Percentiles rank a stretch among this genome's conserved stretches.
phyloP scores from a whole-genome alignment of 2,113 vertebrate genomes.

The Sylvilagus bachmani region DNA sequence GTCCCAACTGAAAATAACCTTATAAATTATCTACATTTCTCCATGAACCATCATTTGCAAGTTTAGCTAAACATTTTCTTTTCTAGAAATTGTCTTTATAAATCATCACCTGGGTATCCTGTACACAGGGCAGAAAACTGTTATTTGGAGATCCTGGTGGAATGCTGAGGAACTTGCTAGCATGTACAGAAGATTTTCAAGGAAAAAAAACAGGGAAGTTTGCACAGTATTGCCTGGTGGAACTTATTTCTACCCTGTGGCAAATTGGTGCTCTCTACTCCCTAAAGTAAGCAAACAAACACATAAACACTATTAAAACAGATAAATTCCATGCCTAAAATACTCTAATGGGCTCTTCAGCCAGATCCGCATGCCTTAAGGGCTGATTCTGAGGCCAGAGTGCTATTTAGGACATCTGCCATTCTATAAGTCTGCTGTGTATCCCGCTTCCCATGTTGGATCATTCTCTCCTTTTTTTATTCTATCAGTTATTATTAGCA shows the following conservation, averaged over 20 bases:
- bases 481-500: too few relatives aligned
- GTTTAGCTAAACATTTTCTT: not conserved
- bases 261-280: not conserved
- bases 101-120: not conserved
- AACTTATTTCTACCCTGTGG: not conserved
- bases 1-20: constrained; percentile 2
- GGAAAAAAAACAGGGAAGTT: not conserved
- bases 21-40: not conserved
- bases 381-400: too few relatives aligned
- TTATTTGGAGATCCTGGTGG: not conserved
- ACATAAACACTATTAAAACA: not conserved
- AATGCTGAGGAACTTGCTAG: not conserved
- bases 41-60: not conserved
- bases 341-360: too few relatives aligned
- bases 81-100: constrained; percentile 20
- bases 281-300: constrained; percentile 25
- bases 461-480: too few relatives aligned
- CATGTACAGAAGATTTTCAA: not conserved
- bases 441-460: too few relatives aligned
- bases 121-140: not conserved
- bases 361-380: too few relatives aligned
- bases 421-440: too few relatives aligned
- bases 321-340: not conserved
- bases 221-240: fast-evolving
- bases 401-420: too few relatives aligned